Conservation (phyloP, 2,113 vertebrate genomes). For the Salvelinus sp. region DNA sequence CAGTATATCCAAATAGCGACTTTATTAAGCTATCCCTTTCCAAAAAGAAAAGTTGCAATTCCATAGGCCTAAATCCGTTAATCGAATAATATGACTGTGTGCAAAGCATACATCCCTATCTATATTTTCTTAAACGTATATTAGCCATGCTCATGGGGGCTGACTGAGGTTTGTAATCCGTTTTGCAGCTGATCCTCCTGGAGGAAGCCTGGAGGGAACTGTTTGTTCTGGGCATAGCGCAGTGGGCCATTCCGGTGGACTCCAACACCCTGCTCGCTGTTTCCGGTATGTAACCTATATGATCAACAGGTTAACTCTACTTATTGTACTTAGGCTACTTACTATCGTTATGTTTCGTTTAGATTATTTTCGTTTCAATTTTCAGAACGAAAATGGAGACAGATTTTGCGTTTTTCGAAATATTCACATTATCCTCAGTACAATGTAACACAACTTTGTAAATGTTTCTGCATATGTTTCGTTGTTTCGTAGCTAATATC, state of each 20-base stretch:
- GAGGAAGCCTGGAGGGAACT: conserved; percentile 99
- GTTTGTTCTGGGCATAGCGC: conserved; percentile 98
- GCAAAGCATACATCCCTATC: not conserved
- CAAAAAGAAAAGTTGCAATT: too few species aligned
- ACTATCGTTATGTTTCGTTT: too few species aligned
- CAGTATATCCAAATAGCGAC: not conserved
- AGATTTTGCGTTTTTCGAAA: too few species aligned
- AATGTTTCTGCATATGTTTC: too few species aligned
- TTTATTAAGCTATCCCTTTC: too few species aligned
- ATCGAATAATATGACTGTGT: not conserved
- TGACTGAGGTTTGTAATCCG: not conserved
- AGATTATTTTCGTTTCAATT: too few species aligned
- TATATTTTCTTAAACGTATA: not conserved
- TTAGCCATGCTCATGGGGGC: not conserved
- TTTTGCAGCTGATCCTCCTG: conserved; percentile 92
- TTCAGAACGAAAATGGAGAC: too few species aligned
- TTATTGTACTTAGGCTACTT: too few species aligned
- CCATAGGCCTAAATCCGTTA: too few species aligned
- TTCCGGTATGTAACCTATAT: conserved; percentile 80
- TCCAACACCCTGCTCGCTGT: conserved; percentile 96
- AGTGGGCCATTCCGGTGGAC: conserved; percentile 99
- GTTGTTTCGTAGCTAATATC: too few species aligned
- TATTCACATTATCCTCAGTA: too few species aligned
- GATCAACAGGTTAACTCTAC: not conserved
- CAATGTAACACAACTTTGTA: too few species aligned